Evolutionary conservation across 2,888 invertebrate species (phyloP), one percentile per base, ranked within the genome.

Genomic region (Dysmachus trigonus): DNA sequence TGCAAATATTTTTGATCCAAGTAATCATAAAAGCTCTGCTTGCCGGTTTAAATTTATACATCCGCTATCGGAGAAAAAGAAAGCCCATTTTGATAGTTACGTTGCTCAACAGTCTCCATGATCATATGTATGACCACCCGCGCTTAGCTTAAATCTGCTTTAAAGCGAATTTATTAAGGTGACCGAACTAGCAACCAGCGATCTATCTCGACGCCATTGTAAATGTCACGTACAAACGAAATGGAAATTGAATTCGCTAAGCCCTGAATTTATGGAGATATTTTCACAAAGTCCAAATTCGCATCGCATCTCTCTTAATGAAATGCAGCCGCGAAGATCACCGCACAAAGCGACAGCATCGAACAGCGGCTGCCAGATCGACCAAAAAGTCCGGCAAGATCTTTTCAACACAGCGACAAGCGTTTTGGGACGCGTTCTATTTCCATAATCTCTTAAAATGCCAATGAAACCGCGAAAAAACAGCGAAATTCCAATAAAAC

Each of bases 381-480:
- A 22, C 53, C 53, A 22, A 8, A 6, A 51, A 51, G n/a, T 15
- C 51, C 15, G 18, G n/a, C 51, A 18, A 51, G 13, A 18, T 53
- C 62, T 7, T 27, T 62, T 27, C 27, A 22, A 62, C 13, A 27
- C 62, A 62, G 33, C 22, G 27, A 47, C 41, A 22, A 74, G 35
- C 15, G 30, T 27, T 47, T 47, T 76, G 38, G 47, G 77, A 47
- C 77, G 38, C 47, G 77, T 47, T 77, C 47, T n/a, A 47, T 30
- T 77, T 77, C 47, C 77, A 41, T 47, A 47, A 77, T 77, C 77
- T 47, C 47, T 47, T 35, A 47, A 77, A 77, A 77, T 77, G 77
- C 47, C 77, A 77, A 77, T 77, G 15, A 27, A 47, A 77, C 47
- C 22, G 22, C 15, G 27, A 47, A 77, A 77, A 77, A 77, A 76